Evolutionary conservation across 2,113 vertebrate genomes (phyloP), one percentile per base, ranked within the genome.

Genomic region (Bufo bufo): DNA sequence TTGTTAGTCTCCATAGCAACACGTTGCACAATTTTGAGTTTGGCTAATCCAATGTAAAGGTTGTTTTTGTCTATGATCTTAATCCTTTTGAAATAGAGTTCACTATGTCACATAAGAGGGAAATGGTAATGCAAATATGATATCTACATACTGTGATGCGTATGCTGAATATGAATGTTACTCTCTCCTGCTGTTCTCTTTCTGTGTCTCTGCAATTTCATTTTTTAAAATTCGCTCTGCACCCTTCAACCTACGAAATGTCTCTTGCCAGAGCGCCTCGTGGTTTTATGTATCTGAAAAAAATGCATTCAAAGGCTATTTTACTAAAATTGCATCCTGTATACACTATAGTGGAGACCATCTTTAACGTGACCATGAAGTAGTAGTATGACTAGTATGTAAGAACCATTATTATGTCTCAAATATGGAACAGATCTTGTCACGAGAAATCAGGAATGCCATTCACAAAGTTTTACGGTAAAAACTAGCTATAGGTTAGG

Each of bases 1-100:
- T 89, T 84, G 72, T 75, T 78, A 58, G 82, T 89, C 81, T 77
- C 87, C 82, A 69, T 89, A 71, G 82, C 49, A 89, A 89, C 87
- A 58, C 33, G 23, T 84, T 78, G 82, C 58, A 75, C 59, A 84
- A 77, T 33, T 84, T 77, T 12, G 61, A 65, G 74, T 82, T 89
- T 88, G 33, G 59, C 61, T 89, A 84, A 82, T 83, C 86, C 45
- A 75, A 89, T 69, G 59, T 89, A 89, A 89, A 89, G 87, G 82
- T 58, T 84, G 84, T 71, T 77, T 77, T 23, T 77, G 59, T 77
- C 81, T 69, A 9, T 89, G 81, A 78, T 89, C 82, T 47, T 84
- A 83, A 88, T 88, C 81, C 80, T 43, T 83, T 58, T 77, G 56
- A 83, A 82, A 82, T 82, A 75, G 43, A 56, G 66, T 66, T 49